Conservation (phyloP, 2,113 vertebrate species). For the Pelecanoides urinatrix region DNA sequence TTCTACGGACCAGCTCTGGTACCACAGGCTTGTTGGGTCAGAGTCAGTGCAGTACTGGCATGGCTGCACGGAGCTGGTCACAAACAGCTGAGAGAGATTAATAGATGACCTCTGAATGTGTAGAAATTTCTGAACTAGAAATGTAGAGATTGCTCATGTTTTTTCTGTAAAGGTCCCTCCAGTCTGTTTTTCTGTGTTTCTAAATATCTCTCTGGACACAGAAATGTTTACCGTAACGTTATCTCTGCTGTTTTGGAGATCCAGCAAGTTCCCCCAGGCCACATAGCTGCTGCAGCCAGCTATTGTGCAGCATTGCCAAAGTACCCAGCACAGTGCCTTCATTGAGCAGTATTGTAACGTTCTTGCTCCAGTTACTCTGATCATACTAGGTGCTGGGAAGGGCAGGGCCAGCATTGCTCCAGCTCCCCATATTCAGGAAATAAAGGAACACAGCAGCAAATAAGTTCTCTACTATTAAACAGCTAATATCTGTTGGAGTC, state of each 20-base stretch:
- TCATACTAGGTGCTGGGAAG: fast-evolving
- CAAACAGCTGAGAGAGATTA: not conserved
- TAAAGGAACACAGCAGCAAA: not conserved
- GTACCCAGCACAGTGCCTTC: not conserved
- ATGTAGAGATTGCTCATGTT: not conserved
- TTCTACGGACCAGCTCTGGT: not conserved
- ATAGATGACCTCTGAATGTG: not conserved
- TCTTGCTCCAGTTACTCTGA: not conserved
- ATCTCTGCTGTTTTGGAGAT: not conserved
- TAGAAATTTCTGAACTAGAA: not conserved
- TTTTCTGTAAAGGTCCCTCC: not conserved
- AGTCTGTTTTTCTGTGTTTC: not conserved
- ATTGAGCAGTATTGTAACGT: not conserved
- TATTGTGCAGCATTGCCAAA: not conserved
- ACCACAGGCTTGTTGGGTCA: not conserved
- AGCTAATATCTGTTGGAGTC: not conserved
- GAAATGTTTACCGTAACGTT: too few relatives aligned
- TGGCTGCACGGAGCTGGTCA: not conserved
- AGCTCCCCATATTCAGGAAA: not conserved
- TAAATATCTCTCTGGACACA: not conserved
- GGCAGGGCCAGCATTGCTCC: not conserved
- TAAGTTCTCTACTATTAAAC: not conserved
- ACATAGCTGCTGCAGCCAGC: not conserved
- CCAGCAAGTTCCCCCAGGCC: not conserved
- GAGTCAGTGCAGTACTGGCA: not conserved